Evolutionary conservation across 1,140 invertebrate species (phyloP), one percentile per base, ranked within the genome.

Genomic region (Neocloeon triangulifer): DNA sequence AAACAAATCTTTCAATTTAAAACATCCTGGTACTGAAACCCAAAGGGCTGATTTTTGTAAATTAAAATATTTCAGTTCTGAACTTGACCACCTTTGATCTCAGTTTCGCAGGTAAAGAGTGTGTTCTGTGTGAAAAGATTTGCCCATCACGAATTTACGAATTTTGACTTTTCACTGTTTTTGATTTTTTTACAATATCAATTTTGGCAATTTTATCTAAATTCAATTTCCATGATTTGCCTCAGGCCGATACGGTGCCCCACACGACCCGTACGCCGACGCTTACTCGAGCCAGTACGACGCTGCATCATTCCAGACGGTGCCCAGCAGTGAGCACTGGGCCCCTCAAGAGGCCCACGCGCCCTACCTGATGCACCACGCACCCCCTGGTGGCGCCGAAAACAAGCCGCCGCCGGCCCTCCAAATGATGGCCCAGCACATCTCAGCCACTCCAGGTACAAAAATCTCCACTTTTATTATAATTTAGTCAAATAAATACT

Each of bases 231-330:
- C 23, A 32, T 35, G 23, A 34, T 45, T 13, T 36, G 23, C 26
- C 17, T 31, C 48, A 61, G 64, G 56, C 43, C 62, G 71, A 44
- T 67, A 64, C 41, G 40, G 41, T 32, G 37, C 44, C 12, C 52
- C 49, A 26, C 66, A 70, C 38, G 71, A 79, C 27, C 59, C 60
- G 4, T 76, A 76, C 46, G 55, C 52, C 37, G 61, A 67, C 37
- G 50, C 59, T 10, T 73, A 71, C 44, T 59, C 57, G 21, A 51
- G 59, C 25, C 61, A 66, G 7, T 78, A 74, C 42, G 77, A 82
- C 41, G 60, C 63, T 28, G 62, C 66, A 37, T 43, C 48, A 32
- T 86, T 80, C 51, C 78, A 80, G 55, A 73, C 75, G 33, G 82
- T 86, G 43, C 78, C 80, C 10, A 71, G 64, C 26, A 66, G 66